Percentiles rank a stretch among this genome's conserved stretches.
Conservation (phyloP, 2,113 vertebrate genomes). For the Pterocles orientalis region DNA sequence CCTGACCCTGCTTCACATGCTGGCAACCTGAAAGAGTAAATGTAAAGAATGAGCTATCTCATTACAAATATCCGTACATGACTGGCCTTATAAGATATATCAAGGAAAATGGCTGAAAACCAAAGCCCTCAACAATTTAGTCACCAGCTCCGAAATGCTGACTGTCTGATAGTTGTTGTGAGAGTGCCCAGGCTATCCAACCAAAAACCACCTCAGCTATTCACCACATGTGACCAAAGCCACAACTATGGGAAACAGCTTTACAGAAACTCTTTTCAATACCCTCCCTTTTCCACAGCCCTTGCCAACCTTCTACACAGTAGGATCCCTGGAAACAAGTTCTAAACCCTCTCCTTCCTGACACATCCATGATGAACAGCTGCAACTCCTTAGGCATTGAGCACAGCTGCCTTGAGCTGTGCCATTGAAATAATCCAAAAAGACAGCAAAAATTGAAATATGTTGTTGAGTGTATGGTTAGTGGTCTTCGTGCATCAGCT, state of each 20-base stretch:
- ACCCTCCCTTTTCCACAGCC: constrained; percentile 65
- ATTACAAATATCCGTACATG: not conserved
- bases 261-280: constrained; percentile 60
- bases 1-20: not conserved
- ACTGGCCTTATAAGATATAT: not conserved
- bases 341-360: constrained; percentile 70
- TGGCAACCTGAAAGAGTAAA: not conserved
- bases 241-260: constrained; percentile 66
- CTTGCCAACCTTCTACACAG: constrained; percentile 74
- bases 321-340: constrained; percentile 62
- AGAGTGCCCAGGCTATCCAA: constrained; percentile 14
- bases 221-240: constrained; percentile 33
- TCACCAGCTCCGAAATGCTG: constrained; percentile 15
- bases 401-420: constrained; percentile 62
- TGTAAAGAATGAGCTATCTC: constrained; percentile 6
- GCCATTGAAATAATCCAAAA: constrained; percentile 59
- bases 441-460: constrained; percentile 51
- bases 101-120: constrained; percentile 20
- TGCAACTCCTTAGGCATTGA: constrained; percentile 72
- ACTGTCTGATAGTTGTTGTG: not conserved
- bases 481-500: constrained; percentile 46
- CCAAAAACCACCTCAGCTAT: constrained; percentile 33
- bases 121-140: constrained; percentile 7
- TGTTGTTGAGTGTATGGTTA: constrained; percentile 19
- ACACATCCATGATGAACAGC: constrained; percentile 71